A percentile compares a stretch with the other conserved stretches of the same genome.
phyloP scores from a whole-genome alignment of 23 tunicate genomes.

The Ciona savignyi region DNA sequence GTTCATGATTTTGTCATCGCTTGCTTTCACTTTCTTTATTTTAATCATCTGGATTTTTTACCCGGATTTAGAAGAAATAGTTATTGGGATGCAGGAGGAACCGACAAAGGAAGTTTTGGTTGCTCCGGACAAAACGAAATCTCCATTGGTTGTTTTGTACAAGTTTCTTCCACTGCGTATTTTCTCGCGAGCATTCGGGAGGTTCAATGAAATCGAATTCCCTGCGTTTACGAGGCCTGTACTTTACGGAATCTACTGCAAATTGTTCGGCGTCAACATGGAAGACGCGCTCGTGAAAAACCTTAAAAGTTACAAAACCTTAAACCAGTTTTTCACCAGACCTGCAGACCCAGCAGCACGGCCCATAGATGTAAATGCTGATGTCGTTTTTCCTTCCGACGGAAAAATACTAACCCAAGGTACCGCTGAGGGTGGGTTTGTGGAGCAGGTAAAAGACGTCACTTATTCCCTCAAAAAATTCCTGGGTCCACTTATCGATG shows the following conservation, averaged over 20 bases:
- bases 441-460: slow-evolving; percentile 89
- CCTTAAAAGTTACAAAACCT: slow-evolving; percentile 32
- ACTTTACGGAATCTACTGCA: slow-evolving; percentile 12
- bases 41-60: not conserved
- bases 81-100: slow-evolving; percentile 8
- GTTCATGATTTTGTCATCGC: not conserved
- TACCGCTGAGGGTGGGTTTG: slow-evolving; percentile 33
- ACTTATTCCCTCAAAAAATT: slow-evolving; percentile 76
- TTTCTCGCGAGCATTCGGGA: slow-evolving; percentile 60
- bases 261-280: slow-evolving; percentile 52
- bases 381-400: slow-evolving; percentile 64
- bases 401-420: slow-evolving; percentile 74
- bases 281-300: slow-evolving; percentile 74
- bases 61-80: slow-evolving; percentile 22
- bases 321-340: slow-evolving; percentile 74
- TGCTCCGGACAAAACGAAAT: slow-evolving; percentile 10
- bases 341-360: slow-evolving; percentile 50
- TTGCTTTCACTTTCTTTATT: not conserved
- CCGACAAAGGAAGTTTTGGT: not conserved
- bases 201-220: slow-evolving; percentile 9
- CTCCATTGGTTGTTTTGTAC: slow-evolving; percentile 17
- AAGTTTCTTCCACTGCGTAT: slow-evolving; percentile 41
- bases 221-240: slow-evolving; percentile 4
- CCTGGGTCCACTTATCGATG: slow-evolving; percentile 60
- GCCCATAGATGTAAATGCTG: slow-evolving; percentile 32